phyloP scores from a whole-genome alignment of 2,797 vertebrate species.

The Xyrichtys novacula region DNA sequence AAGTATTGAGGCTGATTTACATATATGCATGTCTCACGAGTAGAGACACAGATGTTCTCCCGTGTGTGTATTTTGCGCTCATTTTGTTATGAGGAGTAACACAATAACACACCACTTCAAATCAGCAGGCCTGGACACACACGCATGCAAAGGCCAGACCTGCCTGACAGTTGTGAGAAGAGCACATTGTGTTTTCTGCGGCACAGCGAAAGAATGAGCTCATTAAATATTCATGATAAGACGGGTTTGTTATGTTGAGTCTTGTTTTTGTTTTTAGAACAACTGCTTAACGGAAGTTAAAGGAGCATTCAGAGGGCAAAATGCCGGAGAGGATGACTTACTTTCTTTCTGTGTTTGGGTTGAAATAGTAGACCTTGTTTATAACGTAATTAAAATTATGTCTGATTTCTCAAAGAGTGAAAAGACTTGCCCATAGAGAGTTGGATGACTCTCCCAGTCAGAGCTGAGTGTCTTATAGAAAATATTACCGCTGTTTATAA shows the following conservation, averaged over 20 bases:
- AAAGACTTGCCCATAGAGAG: slow-evolving; percentile 8
- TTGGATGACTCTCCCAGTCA: slow-evolving; percentile 1
- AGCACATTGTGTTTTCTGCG: slow-evolving; percentile 43
- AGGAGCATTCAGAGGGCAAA: slow-evolving; percentile 43
- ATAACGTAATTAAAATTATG: not conserved
- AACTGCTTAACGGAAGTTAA: slow-evolving; percentile 19
- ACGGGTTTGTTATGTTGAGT: slow-evolving; percentile 37
- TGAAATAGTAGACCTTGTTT: slow-evolving; percentile 1
- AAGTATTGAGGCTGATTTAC: slow-evolving; percentile 9
- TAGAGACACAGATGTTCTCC: not conserved
- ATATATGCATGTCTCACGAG: slow-evolving; percentile 8
- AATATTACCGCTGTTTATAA: too few relatives aligned
- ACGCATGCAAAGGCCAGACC: slow-evolving; percentile 10
- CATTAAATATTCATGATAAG: slow-evolving; percentile 54
- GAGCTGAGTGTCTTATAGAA: not conserved
- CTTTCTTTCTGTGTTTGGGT: slow-evolving; percentile 8
- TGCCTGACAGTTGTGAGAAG: slow-evolving; percentile 5
- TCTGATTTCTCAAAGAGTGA: slow-evolving; percentile 4
- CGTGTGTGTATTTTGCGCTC: not conserved
- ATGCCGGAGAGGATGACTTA: slow-evolving; percentile 18
- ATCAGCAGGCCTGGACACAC: slow-evolving; percentile 12
- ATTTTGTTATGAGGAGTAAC: slow-evolving; percentile 19
- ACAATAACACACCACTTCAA: slow-evolving; percentile 10
- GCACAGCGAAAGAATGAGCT: slow-evolving; percentile 6
- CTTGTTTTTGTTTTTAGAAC: slow-evolving; percentile 55